Percentiles rank a stretch among this genome's conserved stretches.
These are phyloP conservation scores for Ctenodactylus gundi DNA, from an alignment of 2,113 vertebrate species.

Conservation along the genomic window DNA sequence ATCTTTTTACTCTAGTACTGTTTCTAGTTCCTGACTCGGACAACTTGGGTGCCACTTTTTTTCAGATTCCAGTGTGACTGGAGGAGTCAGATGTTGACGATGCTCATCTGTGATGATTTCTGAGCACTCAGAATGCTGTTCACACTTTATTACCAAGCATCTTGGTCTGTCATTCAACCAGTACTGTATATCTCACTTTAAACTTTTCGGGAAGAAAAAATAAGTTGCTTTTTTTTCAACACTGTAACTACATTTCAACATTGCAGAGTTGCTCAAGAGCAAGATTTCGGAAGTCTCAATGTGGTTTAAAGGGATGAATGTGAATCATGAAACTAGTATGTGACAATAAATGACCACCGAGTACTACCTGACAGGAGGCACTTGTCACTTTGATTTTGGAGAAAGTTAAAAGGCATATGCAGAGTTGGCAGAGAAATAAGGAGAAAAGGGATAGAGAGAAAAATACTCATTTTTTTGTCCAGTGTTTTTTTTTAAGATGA, in stretches of 20 bases:
- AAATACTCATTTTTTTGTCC: conserved; percentile 89
- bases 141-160: conserved; percentile 89
- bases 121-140: conserved; percentile 92
- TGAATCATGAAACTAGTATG: conserved; percentile 86
- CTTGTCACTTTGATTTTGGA: conserved; percentile 88
- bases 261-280: conserved; percentile 83
- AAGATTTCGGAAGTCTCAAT: conserved; percentile 86
- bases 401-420: conserved; percentile 85
- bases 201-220: conserved; percentile 81
- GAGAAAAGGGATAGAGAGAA: conserved; percentile 83
- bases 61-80: conserved; percentile 82
- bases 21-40: conserved; percentile 86
- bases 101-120: conserved; percentile 87
- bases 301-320: conserved; percentile 90
- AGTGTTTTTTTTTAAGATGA: conserved; percentile 95
- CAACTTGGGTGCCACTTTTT: conserved; percentile 86
- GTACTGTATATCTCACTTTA: conserved; percentile 96
- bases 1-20: conserved; percentile 88
- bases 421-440: conserved; percentile 87
- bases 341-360: conserved; percentile 86
- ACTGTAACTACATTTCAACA: conserved; percentile 91
- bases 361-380: conserved; percentile 88
- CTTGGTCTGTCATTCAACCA: conserved; percentile 90
- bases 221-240: conserved; percentile 86
- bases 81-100: conserved; percentile 84